Conservation (phyloP, 2,888 invertebrate species). For the Melanchra persicariae region DNA sequence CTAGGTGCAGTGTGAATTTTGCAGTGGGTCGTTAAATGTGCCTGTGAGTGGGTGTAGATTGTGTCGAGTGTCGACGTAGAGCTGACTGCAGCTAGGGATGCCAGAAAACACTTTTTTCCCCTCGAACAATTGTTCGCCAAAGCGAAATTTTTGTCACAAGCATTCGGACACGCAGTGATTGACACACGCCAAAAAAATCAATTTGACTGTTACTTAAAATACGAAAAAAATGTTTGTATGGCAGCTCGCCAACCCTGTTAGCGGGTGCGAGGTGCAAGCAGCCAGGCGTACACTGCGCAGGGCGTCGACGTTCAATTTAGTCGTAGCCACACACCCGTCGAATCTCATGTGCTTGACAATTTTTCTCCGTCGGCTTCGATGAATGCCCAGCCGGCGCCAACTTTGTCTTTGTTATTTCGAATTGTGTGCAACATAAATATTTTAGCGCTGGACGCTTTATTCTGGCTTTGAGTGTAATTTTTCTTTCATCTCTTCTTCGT, state of each 20-base stretch:
- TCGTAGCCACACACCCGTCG: constrained; percentile 62
- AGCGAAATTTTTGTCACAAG: background rate
- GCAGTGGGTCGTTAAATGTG: constrained; percentile 60
- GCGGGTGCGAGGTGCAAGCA: constrained; percentile 55
- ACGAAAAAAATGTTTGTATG: constrained; percentile 24
- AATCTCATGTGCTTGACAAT: constrained; percentile 65
- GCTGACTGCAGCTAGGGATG: constrained; percentile 32
- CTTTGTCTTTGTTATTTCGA: constrained; percentile 62
- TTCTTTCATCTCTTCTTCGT: constrained; percentile 34
- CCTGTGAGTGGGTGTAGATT: constrained; percentile 48
- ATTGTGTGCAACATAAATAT: constrained; percentile 58
- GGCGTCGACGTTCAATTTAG: constrained; percentile 74
- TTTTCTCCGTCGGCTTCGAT: constrained; percentile 65
- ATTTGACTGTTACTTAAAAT: constrained; percentile 37
- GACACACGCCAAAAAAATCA: constrained; percentile 25
- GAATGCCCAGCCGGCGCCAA: constrained; percentile 52
- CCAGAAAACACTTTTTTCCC: background rate
- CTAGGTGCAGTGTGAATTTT: constrained; percentile 62
- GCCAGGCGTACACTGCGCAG: constrained; percentile 63
- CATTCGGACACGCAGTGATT: constrained; percentile 14
- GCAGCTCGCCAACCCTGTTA: constrained; percentile 57
- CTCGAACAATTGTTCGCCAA: constrained; percentile 4
- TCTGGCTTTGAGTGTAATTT: constrained; percentile 40
- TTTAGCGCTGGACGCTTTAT: constrained; percentile 45
- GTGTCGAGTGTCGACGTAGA: constrained; percentile 30